Percentiles rank a stretch among this genome's conserved stretches.
Conservation (phyloP, 2,113 vertebrate genomes). For the Melanerpes aurifrons region DNA sequence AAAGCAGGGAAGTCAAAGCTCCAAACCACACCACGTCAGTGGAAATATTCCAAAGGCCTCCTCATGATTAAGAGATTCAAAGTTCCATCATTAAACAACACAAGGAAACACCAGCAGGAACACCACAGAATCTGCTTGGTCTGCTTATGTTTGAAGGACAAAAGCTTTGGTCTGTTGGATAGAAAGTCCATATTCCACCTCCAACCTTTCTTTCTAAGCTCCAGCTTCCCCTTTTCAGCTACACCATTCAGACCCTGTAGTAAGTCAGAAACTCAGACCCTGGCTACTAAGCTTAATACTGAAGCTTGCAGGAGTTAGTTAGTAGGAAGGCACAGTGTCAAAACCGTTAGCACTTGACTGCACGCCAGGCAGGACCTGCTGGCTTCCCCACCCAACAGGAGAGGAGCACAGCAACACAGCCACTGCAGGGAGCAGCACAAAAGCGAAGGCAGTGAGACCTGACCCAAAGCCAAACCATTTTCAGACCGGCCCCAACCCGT, state of each 20-base stretch:
- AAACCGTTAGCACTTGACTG: constrained; percentile 4
- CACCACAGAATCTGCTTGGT: constrained; percentile 5
- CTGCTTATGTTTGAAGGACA: constrained; percentile 29
- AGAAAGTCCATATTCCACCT: not conserved
- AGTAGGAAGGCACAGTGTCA: constrained; percentile 54
- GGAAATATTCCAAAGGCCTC: constrained; percentile 4
- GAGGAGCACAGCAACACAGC: not conserved
- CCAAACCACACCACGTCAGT: not conserved
- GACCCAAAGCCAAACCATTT: not conserved
- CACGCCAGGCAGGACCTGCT: not conserved
- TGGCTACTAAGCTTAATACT: constrained; percentile 9
- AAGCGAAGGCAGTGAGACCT: not conserved
- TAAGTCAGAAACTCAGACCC: not conserved
- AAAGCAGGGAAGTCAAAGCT: not conserved
- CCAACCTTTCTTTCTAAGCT: not conserved
- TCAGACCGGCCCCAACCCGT: not conserved
- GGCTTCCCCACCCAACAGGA: rapidly evolving
- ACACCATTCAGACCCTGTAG: not conserved
- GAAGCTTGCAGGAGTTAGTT: constrained; percentile 30
- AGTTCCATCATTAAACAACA: not conserved
- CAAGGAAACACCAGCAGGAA: constrained; percentile 32
- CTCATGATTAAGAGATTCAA: not conserved
- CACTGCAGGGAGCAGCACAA: not conserved
- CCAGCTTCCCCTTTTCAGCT: not conserved
- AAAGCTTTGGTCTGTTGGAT: constrained; percentile 55